These are phyloP conservation scores for Drosophila mimetica DNA, from an alignment of 2,888 invertebrate species.

Conservation along the genomic window DNA sequence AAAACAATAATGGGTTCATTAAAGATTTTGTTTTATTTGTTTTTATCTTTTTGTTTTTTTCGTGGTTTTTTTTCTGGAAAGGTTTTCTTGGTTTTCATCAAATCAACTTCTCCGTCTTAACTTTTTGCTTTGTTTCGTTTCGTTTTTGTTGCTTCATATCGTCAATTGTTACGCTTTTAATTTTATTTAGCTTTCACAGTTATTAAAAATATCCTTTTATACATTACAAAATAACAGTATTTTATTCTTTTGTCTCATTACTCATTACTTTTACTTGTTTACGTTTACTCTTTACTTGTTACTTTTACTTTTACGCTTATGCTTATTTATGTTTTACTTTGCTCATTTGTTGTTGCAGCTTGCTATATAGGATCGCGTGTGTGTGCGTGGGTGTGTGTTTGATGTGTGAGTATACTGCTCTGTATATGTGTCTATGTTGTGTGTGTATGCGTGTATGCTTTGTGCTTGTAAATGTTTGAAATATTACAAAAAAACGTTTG, in stretches of 20 bases:
- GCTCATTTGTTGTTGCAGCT: slow-evolving; percentile 67
- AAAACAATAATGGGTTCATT: slow-evolving; percentile 68
- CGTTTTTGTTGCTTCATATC: slow-evolving; percentile 48
- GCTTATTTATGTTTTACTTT: slow-evolving; percentile 71
- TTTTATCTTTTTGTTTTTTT: slow-evolving; percentile 48
- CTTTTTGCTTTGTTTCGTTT: slow-evolving; percentile 35
- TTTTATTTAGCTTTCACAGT: slow-evolving; percentile 85
- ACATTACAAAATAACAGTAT: slow-evolving; percentile 85
- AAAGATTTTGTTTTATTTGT: slow-evolving; percentile 71
- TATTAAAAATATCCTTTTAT: slow-evolving; percentile 84
- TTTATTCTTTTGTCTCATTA: slow-evolving; percentile 74
- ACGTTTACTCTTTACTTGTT: slow-evolving; percentile 35
- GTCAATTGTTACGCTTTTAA: slow-evolving; percentile 74
- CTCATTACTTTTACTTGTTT: slow-evolving; percentile 53
- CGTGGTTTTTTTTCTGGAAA: slow-evolving; percentile 65
- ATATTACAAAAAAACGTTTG: slow-evolving; percentile 49
- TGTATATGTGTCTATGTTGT: slow-evolving; percentile 46
- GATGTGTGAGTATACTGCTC: slow-evolving; percentile 41
- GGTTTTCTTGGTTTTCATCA: slow-evolving; percentile 54
- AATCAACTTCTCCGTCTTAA: slow-evolving; percentile 56
- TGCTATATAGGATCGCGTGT: slow-evolving; percentile 66
- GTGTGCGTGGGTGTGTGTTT: slow-evolving; percentile 45
- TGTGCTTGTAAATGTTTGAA: slow-evolving; percentile 60
- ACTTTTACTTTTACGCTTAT: slow-evolving; percentile 67
- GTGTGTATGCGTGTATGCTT: slow-evolving; percentile 56